Conservation (phyloP, 2,888 invertebrate species). For the Agonopterix alstromeriana region DNA sequence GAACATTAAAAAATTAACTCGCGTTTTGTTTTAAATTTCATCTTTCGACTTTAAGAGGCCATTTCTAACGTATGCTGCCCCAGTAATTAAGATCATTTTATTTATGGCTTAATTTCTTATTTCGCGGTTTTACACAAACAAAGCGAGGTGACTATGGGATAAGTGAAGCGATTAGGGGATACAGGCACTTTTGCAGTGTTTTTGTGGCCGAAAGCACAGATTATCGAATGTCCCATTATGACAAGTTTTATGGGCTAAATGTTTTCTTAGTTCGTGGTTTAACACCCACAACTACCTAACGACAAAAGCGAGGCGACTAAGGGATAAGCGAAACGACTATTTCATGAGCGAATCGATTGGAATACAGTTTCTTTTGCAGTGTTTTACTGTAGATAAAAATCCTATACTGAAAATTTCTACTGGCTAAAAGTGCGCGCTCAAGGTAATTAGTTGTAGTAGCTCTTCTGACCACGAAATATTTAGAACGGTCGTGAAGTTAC, state of each 20-base stretch:
- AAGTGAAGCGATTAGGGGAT: too few species aligned
- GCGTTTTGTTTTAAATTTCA: slow-evolving; percentile 24
- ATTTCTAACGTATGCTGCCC: slow-evolving; percentile 26
- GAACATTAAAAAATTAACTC: slow-evolving; percentile 39
- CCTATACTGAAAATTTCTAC: too few species aligned
- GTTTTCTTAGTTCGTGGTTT: slow-evolving; percentile 8
- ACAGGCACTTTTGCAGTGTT: too few species aligned
- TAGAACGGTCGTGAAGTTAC: slow-evolving; percentile 19
- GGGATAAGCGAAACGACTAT: too few species aligned
- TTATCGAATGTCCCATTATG: too few species aligned
- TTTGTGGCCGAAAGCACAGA: too few species aligned
- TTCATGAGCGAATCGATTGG: too few species aligned
- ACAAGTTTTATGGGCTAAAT: slow-evolving; percentile 13
- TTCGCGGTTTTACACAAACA: slow-evolving; percentile 6
- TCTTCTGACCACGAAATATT: slow-evolving; percentile 3
- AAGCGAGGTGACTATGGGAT: not conserved
- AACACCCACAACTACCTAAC: too few species aligned
- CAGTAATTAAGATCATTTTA: slow-evolving; percentile 24
- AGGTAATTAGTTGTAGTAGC: not conserved
- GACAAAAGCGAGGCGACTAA: not conserved
- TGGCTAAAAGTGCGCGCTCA: too few species aligned
- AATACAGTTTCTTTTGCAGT: too few species aligned
- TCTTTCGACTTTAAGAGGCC: slow-evolving; percentile 20
- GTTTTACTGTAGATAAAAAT: too few species aligned
- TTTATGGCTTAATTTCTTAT: slow-evolving; percentile 12